These are phyloP conservation scores for Chiloscyllium punctatum DNA, from an alignment of 2,797 vertebrate species.

Conservation along the genomic window DNA sequence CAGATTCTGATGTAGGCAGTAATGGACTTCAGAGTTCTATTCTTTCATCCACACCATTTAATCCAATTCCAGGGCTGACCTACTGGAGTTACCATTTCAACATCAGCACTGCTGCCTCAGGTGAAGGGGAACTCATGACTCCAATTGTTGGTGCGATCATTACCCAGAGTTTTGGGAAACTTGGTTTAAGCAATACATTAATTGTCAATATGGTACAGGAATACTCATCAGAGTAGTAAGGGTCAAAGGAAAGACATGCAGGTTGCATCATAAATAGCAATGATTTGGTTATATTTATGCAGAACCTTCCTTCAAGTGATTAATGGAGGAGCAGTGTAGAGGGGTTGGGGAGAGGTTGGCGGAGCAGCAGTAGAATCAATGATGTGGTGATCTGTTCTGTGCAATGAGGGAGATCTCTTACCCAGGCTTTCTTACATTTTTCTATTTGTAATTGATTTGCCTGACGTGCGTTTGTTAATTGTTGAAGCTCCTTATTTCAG, in stretches of 20 bases:
- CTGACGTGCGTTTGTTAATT: neutral
- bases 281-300: neutral
- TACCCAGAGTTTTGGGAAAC: neutral
- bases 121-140: neutral
- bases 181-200: too few species aligned
- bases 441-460: neutral
- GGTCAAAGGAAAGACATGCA: neutral
- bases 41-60: too few species aligned
- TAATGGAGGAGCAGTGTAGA: neutral
- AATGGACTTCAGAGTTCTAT: too few species aligned
- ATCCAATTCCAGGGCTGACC: too few species aligned
- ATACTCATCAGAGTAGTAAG: neutral
- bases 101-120: too few species aligned
- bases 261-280: neutral
- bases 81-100: too few species aligned
- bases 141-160: neutral
- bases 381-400: neutral
- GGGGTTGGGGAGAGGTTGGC: too few species aligned
- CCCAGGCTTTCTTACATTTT: neutral
- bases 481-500: conserved; percentile 28
- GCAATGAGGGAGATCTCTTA: neutral
- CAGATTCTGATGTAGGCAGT: too few species aligned
- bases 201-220: neutral
- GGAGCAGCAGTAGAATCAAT: neutral
- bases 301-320: neutral